Evolutionary conservation across 2,113 vertebrate genomes (phyloP), one percentile per base, ranked within the genome.

Genomic region (Sinosuthora webbiana): DNA sequence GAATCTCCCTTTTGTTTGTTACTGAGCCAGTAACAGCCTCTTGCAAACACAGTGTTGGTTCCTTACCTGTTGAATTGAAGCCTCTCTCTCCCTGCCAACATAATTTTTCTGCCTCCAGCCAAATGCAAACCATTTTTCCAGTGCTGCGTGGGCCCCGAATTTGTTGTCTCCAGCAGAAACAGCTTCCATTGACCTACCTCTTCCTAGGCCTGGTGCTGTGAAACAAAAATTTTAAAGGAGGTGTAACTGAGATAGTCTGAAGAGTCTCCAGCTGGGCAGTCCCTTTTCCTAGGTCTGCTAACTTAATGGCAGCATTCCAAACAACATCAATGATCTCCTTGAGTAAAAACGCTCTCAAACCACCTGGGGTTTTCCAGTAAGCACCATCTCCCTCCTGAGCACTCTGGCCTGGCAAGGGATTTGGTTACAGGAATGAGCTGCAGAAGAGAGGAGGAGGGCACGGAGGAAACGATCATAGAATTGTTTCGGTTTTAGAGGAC

Each of bases 401-500:
- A 4, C 41, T 90, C 31, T 52, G 50, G 45, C 28, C 49, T 90
- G 62, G 39, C 53, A 60, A 56, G 71, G 35, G 42, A 50, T 45
- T 87, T 59, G 39, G 37, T 49, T 49, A 52, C 41, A 25, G 42
- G 67, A 60, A 52, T 0, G 20, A 92, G 50, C 13, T 53, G 50
- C 37, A 65, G 52, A 57, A n/a, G 59, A 49, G 15, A 74, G 44
- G 22, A 81, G 45, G 30, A 69, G 35, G 77, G 25, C 18, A 22
- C 0, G 0, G 15, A 64, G 44, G 33, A 80, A 68, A 68, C 33
- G 55, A 42, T 49, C 10, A 33, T 2, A 37, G 25, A 59, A 75
- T 69, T 86, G 18, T 64, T 64, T 30, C 25, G 33, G 19, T 37
- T 79, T 17, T 25, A 69, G 59, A 79, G 6, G 31, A 59, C 25